Evolutionary conservation across 2,113 vertebrate species (phyloP).

Genomic region (Danio rerio): GRCz12tu NC_133177.1:52379501-52380000

Average conservation of each 20-base stretch:
- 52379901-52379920: not conserved
- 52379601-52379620: slow-evolving; percentile 40
- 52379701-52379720: slow-evolving; percentile 41
- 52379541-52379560: slow-evolving; percentile 25
- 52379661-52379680: not conserved
- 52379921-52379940: not conserved
- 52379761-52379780: not conserved
- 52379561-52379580: slow-evolving; percentile 11
- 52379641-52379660: not conserved
- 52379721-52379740: not conserved
- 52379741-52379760: not conserved
- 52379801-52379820: not conserved
- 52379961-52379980: not conserved
- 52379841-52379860: not conserved
- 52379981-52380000: no score
- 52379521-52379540: slow-evolving; percentile 49
- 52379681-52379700: not conserved
- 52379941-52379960: not conserved
- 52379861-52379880: not conserved
- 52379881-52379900: not conserved
- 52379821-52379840: not conserved
- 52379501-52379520: slow-evolving; percentile 19
- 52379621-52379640: not conserved
- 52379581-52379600: slow-evolving; percentile 50
- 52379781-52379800: not conserved